Evolutionary conservation across 1,140 invertebrate species (phyloP), one percentile per base, ranked within the genome.

Genomic region (Apis florea): DNA sequence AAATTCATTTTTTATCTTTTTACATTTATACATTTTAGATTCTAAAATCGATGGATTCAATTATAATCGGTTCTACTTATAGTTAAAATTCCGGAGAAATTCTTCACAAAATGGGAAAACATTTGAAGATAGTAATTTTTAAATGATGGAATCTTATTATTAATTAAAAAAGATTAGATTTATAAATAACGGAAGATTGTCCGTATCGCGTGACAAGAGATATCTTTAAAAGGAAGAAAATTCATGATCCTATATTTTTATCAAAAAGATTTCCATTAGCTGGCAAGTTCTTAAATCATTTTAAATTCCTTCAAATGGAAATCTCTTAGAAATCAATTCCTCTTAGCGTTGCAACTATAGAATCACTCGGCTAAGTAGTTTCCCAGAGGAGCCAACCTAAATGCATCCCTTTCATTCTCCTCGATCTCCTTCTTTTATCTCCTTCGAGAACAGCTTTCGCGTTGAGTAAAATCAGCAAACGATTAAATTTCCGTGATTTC

Each of bases 341-440:
- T 56, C 53, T 71, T 26, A 21, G 19, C 5, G 12, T 6, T 15
- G 69, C 53, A 56, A 31, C 69, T 31, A 56, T 56, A 31, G 69
- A 56, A 56, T 71, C 69, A 40, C 26, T 21, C 26, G 51, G 13
- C 53, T 56, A 71, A 71, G 69, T 71, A 71, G 53, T 71, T 71
- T 56, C 1, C 21, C 69, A 1, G 26, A 21, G 31, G 26, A 31
- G 69, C 8, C 53, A 53, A 21, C 10, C 54, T 56, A 71, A 71
- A 71, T 31, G 69, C 69, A 12, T 56, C 19, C 53, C 53, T 54
- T 56, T 53, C 54, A 56, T 47, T 11, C n/a, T 13, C 47, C 6
- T 49, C 15, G 6, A 19, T 12, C 1, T 31, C 51, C 69, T 31
- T 53, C 19, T 26, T 71, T 71, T 71, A 31, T 71, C 53, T 31